Base-by-base conservation (phyloP, 1,140 invertebrate genomes). In the Marisa cornuarietis region DNA sequence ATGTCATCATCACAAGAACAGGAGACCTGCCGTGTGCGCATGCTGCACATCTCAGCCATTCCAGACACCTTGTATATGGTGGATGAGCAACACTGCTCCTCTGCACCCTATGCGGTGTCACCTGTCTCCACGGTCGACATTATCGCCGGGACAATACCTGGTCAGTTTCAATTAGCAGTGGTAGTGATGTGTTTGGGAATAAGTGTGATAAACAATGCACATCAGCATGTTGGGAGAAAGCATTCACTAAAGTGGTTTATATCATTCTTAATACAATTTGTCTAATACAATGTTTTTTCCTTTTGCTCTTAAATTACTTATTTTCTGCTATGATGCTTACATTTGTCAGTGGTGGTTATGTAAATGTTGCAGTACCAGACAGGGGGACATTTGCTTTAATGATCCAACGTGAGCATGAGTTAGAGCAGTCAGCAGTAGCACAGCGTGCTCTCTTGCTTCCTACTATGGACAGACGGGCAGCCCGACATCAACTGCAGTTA, bases 21-120 rank as follows among this genome's bases (percentile, higher is more conserved):
- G 61, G 95, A 96, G 87, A 87, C 95, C 72, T 92, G 96, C 79
- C 93, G 95, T 31, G 92, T 95, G 86, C 93, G 95, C 83, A 87
- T 87, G 76, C 84, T 90, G 26, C 91, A 90, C 82, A 90, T 91
- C 83, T 92, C 92, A 20, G 89, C 91, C 78, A 97, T 98, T 87
- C 97, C 97, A 0, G 97, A 98, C 91, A 96, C 96, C 5, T 92
- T 98, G 51, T 98, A 98, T 88, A 98, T 98, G 97, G 95, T 98
- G 49, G 91, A 90, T 14, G 88, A 90, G 24, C 78, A 83, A 42
- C 94, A 95, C 66, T 85, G 82, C 75, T 81, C 84, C 24, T 84
- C 78, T 14, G 72, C 82, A 31, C 83, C 83, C 22, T 84, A 77
- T 69, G 79, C 51, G 75, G 83, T 84, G 81, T 83, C 78, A 81